Conservation (phyloP, 1,140 invertebrate species). For the Contarinia nasturtii region DNA sequence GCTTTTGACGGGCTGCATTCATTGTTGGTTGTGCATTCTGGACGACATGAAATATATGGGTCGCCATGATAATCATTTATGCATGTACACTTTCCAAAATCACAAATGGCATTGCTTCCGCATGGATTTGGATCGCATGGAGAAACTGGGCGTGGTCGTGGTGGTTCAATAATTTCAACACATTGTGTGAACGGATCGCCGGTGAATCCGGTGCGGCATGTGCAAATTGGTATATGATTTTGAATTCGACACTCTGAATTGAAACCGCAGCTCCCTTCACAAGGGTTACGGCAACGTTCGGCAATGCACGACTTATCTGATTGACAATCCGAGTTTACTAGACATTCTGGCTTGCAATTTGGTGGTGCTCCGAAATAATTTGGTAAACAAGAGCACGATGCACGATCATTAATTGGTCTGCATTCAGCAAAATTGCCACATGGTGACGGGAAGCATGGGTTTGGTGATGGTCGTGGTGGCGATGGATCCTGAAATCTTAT, state of each 20-base stretch:
- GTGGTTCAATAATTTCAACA: slow-evolving; percentile 31
- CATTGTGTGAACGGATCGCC: slow-evolving; percentile 57
- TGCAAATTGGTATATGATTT: slow-evolving; percentile 56
- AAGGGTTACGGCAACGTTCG: slow-evolving; percentile 59
- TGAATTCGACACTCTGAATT: slow-evolving; percentile 55
- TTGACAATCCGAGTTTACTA: slow-evolving; percentile 59
- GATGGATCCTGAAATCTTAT: slow-evolving; percentile 24
- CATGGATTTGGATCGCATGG: slow-evolving; percentile 60
- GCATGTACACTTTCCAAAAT: slow-evolving; percentile 42
- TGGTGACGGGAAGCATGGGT: slow-evolving; percentile 35
- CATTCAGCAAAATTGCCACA: slow-evolving; percentile 54
- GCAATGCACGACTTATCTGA: slow-evolving; percentile 54
- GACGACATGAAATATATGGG: slow-evolving; percentile 45
- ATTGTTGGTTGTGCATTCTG: slow-evolving; percentile 48
- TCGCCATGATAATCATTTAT: slow-evolving; percentile 39
- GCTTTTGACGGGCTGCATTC: slow-evolving; percentile 52
- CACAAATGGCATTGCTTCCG: slow-evolving; percentile 32
- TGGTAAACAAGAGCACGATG: slow-evolving; percentile 51
- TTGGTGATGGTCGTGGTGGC: slow-evolving; percentile 12
- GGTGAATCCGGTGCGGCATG: slow-evolving; percentile 39
- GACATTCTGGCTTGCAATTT: slow-evolving; percentile 59
- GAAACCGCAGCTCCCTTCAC: slow-evolving; percentile 56
- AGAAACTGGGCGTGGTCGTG: slow-evolving; percentile 26
- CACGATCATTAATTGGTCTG: slow-evolving; percentile 32
- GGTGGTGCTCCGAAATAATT: slow-evolving; percentile 62